Conservation (phyloP, 2,113 vertebrate genomes). For the Phalacrocorax carbo region DNA sequence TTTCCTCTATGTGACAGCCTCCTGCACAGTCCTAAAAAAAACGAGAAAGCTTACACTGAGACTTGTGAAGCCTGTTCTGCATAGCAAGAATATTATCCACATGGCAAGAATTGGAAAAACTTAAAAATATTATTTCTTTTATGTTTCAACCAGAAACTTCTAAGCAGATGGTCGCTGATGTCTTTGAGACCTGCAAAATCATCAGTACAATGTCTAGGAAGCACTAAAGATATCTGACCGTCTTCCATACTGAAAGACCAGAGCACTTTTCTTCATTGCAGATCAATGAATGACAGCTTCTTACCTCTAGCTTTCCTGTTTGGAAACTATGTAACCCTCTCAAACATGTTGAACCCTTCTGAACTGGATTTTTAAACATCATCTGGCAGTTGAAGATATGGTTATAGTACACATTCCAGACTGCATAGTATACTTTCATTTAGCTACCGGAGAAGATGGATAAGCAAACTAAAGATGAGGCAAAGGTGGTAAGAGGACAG, state of each 20-base stretch:
- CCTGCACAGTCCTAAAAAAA: background rate
- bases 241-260: background rate
- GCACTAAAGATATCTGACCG: background rate
- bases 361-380: background rate
- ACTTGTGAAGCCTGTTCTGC: background rate
- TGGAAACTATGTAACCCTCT: background rate
- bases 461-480: background rate
- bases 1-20: background rate
- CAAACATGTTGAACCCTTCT: background rate
- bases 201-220: background rate
- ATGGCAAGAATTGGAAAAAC: background rate
- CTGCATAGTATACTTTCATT: accelerated
- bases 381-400: background rate
- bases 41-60: background rate
- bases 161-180: background rate
- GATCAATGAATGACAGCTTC: background rate
- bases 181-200: background rate
- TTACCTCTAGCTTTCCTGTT: background rate
- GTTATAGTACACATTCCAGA: background rate
- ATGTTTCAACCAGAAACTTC: background rate
- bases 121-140: background rate
- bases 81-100: background rate
- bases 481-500: background rate
- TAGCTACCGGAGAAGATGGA: background rate
- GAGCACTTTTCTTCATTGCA: background rate